These are phyloP conservation scores for Halotydeus destructor DNA, from an alignment of 1,140 invertebrate species.

Conservation along the genomic window DNA sequence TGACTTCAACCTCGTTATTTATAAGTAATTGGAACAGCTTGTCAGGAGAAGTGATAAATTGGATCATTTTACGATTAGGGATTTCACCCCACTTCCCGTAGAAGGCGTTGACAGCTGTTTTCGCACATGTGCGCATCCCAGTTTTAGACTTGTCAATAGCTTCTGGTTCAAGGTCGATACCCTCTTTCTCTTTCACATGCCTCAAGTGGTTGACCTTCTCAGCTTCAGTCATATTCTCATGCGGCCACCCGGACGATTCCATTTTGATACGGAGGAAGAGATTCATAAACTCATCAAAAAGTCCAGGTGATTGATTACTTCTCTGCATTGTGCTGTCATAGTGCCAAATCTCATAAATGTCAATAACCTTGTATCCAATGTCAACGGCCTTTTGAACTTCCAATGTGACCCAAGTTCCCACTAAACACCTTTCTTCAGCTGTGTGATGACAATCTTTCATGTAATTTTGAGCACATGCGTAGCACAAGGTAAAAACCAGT, in stretches of 20 bases:
- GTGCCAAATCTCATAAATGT: conserved; percentile 3
- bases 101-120: no score
- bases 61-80: no score
- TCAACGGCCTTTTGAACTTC: conserved; percentile 8
- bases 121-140: no score
- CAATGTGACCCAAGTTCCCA: conserved; percentile 7
- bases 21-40: no score
- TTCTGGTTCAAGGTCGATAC: no score
- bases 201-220: no score
- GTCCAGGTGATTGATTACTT: background rate
- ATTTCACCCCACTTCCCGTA: no score
- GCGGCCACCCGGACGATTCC: background rate
- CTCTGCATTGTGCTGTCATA: background rate
- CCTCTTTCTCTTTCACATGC: no score
- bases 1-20: no score
- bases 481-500: conserved; percentile 8
- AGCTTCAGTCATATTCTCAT: background rate
- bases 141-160: no score
- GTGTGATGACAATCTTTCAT: background rate
- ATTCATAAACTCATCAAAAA: conserved; percentile 8
- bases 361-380: conserved; percentile 7
- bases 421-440: conserved; percentile 4
- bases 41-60: no score
- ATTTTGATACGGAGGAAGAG: conserved; percentile 3
- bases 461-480: conserved; percentile 3